Percentiles rank a stretch among this genome's conserved stretches.
phyloP scores from a whole-genome alignment of 2,797 vertebrate species.

The Moxostoma hubbsi region DNA sequence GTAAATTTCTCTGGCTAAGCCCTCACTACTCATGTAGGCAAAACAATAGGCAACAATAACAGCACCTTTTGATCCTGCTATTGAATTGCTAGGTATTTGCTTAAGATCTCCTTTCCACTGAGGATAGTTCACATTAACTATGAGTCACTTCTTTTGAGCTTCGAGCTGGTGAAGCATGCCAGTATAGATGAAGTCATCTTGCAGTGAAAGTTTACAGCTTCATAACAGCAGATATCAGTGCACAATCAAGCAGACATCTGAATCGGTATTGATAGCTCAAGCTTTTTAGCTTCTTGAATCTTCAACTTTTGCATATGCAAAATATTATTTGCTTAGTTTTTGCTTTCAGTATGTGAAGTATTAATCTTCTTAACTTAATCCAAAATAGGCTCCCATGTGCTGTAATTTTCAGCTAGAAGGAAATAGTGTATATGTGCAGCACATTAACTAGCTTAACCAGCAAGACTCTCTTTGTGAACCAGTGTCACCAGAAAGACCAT shows the following conservation, averaged over 20 bases:
- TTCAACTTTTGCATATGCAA: not conserved
- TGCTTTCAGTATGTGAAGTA: not conserved
- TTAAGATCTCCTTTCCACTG: slow-evolving; percentile 4
- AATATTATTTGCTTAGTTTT: not conserved
- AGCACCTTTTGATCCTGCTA: slow-evolving; percentile 26
- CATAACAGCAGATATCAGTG: not conserved
- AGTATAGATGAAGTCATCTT: slow-evolving; percentile 11
- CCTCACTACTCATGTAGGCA: not conserved
- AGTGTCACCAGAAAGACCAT: too few species aligned
- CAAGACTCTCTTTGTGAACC: too few species aligned
- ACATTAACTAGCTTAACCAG: too few species aligned
- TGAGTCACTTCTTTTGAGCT: slow-evolving; percentile 28
- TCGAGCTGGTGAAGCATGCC: not conserved
- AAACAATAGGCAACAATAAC: slow-evolving; percentile 22
- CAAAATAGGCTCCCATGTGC: not conserved
- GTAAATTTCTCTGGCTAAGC: not conserved
- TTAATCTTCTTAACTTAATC: not conserved
- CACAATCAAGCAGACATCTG: not conserved
- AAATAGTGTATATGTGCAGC: too few species aligned
- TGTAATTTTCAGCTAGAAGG: too few species aligned
- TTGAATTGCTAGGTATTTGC: slow-evolving; percentile 25
- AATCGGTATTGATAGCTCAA: not conserved
- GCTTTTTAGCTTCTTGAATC: not conserved
- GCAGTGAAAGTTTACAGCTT: slow-evolving; percentile 12
- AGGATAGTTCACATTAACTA: slow-evolving; percentile 30